A percentile compares a stretch with the other conserved stretches of the same genome.
Evolutionary conservation across 2,113 vertebrate species (phyloP).

Genomic region (Cairina moschata): DNA sequence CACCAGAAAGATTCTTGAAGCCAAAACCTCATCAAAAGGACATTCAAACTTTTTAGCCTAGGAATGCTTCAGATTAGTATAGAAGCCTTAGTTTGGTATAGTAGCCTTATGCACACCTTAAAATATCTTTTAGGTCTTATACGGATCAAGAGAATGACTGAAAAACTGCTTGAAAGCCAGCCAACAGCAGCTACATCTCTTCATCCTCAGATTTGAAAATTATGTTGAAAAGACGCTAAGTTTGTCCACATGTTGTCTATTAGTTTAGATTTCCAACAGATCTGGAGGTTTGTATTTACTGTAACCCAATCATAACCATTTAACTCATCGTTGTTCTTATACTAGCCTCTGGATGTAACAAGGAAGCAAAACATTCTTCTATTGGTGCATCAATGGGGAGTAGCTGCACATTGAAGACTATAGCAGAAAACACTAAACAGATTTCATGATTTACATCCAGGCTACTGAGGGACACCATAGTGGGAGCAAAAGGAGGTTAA

Average conservation of each 20-base stretch:
- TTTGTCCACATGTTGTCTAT: background rate
- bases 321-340: constrained; percentile 12
- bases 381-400: background rate
- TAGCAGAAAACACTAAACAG: background rate
- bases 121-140: background rate
- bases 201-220: background rate
- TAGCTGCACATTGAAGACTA: background rate
- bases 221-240: background rate
- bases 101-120: background rate
- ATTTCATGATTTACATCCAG: background rate
- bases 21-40: background rate
- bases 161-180: background rate
- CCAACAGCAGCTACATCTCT: background rate
- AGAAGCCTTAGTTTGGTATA: background rate
- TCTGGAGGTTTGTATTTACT: constrained; percentile 6
- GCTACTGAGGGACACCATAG: background rate
- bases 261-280: constrained; percentile 17
- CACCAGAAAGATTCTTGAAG: background rate
- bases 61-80: background rate
- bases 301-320: background rate
- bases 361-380: background rate
- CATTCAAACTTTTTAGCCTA: background rate
- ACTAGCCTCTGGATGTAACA: constrained; percentile 5
- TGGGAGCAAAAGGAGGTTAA: background rate
- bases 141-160: background rate